Evolutionary conservation across 2,888 invertebrate species (phyloP).

Genomic region (Mythimna impura): DNA sequence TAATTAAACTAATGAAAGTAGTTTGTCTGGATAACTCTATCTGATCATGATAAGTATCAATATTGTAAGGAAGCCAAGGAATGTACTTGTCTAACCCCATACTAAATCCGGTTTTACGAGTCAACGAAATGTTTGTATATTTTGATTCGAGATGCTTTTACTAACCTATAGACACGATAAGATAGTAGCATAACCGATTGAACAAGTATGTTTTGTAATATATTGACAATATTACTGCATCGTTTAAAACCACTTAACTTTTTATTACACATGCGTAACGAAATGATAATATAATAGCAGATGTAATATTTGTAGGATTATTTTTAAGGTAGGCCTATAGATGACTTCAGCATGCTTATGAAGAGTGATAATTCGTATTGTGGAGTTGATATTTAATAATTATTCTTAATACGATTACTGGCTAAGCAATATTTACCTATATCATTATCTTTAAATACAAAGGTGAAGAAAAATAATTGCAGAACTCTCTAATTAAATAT

Average conservation of each 20-base stretch:
- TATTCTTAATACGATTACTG: not conserved
- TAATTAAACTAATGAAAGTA: slow-evolving; percentile 63
- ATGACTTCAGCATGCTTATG: slow-evolving; percentile 3
- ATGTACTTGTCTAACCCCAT: slow-evolving; percentile 41
- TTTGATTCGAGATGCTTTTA: slow-evolving; percentile 27
- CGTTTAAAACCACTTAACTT: slow-evolving; percentile 22
- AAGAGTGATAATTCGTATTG: slow-evolving; percentile 7
- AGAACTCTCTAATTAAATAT: slow-evolving; percentile 20
- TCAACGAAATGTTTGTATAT: slow-evolving; percentile 26
- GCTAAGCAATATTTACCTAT: slow-evolving; percentile 3
- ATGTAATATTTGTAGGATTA: slow-evolving; percentile 2
- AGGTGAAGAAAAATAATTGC: slow-evolving; percentile 10
- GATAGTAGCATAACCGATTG: slow-evolving; percentile 46
- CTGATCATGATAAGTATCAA: slow-evolving; percentile 51
- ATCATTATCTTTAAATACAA: slow-evolving; percentile 18
- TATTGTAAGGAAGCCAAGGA: slow-evolving; percentile 41
- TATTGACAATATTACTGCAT: slow-evolving; percentile 36
- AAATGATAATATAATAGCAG: not conserved
- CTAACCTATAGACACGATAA: slow-evolving; percentile 18
- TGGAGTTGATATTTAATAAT: slow-evolving; percentile 14
- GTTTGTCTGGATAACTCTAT: slow-evolving; percentile 56
- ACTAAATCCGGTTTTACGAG: slow-evolving; percentile 48
- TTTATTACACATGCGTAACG: slow-evolving; percentile 6
- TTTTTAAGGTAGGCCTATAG: not conserved
- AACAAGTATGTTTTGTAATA: slow-evolving; percentile 54